Evolutionary conservation across 1,140 invertebrate genomes (phyloP), one percentile per base, ranked within the genome.

Genomic region (Microplitis mediator): DNA sequence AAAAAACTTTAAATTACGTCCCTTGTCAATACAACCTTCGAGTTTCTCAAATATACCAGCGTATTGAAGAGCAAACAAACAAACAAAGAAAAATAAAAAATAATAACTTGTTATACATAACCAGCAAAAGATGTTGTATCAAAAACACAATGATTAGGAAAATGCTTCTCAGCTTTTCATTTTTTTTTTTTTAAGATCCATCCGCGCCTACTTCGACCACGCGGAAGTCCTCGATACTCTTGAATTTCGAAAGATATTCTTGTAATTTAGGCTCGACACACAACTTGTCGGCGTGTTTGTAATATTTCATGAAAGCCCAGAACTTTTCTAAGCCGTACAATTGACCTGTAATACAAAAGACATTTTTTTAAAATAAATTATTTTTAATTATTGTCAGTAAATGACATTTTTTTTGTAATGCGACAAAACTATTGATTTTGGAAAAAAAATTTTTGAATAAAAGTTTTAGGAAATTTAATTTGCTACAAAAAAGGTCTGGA

Each of bases 291-390:
- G 92, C 90, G 77, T 94, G 91, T 83, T 94, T 96, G 86, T 95
- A 97, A 88, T 96, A 97, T 86, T 98, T 98, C 4, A 98, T 87
- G 89, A 99, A 99, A 54, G 97, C 97, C 96, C 97, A 99, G 87
- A 99, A 99, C 85, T 99, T 99, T 88, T 99, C 98, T 60, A 99
- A 87, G 52, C 98, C 98, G 88, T 99, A 99, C 16, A 99, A 88
- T 88, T 99, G 96, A 86, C 96, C 95, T 96, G 83, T n/a, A 87
- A 81, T 6, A 62, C 76, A 73, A 75, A 80, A n/a, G 71, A 8
- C 71, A 73, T 70, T 68, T 35, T 61, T 9, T 34, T 45, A 13
- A 52, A 31, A 52, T 50, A 50, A 61, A 63, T 64, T 4, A n/a
- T 39, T 61, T 54, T 50, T 54, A 69, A 50, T 69, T 62, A 32